Evolutionary conservation across 2,888 invertebrate genomes (phyloP).

Genomic region (Drosophila prostipennis): DNA sequence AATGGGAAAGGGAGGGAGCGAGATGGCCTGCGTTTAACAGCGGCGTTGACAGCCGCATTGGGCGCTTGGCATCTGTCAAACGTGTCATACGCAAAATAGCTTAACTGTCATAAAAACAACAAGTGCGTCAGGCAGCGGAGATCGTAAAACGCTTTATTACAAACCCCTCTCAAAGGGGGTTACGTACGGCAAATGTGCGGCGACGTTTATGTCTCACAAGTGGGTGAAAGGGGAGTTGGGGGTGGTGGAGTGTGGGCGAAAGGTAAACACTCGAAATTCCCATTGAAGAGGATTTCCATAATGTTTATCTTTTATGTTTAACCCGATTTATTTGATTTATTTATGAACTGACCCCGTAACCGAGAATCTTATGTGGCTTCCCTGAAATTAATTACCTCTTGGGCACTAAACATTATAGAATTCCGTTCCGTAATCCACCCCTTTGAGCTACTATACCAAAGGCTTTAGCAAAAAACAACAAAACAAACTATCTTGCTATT

Average conservation of each 20-base stretch:
- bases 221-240: slow-evolving; percentile 27
- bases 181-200: slow-evolving; percentile 64
- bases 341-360: slow-evolving; percentile 9
- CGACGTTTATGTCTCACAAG: slow-evolving; percentile 65
- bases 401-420: neutral
- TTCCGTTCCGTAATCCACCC: neutral
- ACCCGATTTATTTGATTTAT: slow-evolving; percentile 29
- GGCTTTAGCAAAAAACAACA: neutral
- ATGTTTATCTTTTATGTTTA: slow-evolving; percentile 50
- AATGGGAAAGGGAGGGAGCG: neutral
- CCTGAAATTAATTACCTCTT: neutral
- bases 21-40: slow-evolving; percentile 61
- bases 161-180: slow-evolving; percentile 34
- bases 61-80: slow-evolving; percentile 72
- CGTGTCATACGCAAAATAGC: slow-evolving; percentile 80
- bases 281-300: slow-evolving; percentile 51
- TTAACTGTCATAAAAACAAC: slow-evolving; percentile 78
- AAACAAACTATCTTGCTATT: neutral
- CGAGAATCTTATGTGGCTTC: neutral
- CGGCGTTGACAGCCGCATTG: slow-evolving; percentile 64
- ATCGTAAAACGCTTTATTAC: slow-evolving; percentile 77
- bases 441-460: neutral
- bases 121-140: slow-evolving; percentile 44
- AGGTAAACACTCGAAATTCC: slow-evolving; percentile 43
- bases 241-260: neutral